Conservation (phyloP, 2,797 vertebrate species). For the Petrocephalus schoutedeni region DNA sequence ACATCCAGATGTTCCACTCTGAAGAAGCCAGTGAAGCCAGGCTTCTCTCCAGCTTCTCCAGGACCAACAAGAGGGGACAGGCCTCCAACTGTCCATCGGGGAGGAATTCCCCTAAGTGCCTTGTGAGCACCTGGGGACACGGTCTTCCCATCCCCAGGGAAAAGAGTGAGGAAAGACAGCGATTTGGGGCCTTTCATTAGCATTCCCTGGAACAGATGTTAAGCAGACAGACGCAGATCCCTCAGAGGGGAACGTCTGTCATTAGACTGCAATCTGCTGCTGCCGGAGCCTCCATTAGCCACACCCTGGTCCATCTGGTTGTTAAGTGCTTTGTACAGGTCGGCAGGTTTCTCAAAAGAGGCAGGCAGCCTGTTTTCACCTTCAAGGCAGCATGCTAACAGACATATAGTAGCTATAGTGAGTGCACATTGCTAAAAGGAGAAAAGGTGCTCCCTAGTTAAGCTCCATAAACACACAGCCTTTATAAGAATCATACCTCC, state of each 20-base stretch:
- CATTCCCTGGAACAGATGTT: constrained; percentile 65
- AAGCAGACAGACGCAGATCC: constrained; percentile 58
- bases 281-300: constrained; percentile 51
- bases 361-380: constrained; percentile 34
- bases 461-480: constrained; percentile 19
- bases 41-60: constrained; percentile 36
- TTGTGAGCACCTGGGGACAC: constrained; percentile 36
- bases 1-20: background rate
- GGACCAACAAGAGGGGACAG: constrained; percentile 62
- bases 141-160: constrained; percentile 44
- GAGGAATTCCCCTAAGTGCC: constrained; percentile 51
- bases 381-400: constrained; percentile 14
- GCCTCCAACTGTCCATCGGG: constrained; percentile 57
- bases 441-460: constrained; percentile 28
- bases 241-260: constrained; percentile 54
- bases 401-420: constrained; percentile 48
- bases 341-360: constrained; percentile 42
- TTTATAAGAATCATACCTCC: background rate
- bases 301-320: constrained; percentile 53
- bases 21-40: constrained; percentile 33
- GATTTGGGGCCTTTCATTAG: constrained; percentile 65
- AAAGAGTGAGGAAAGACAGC: constrained; percentile 28
- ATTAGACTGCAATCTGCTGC: constrained; percentile 51
- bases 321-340: constrained; percentile 34
- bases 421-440: constrained; percentile 49